Conservation (phyloP, 1,140 invertebrate species). For the Nixonia krombeini region DNA sequence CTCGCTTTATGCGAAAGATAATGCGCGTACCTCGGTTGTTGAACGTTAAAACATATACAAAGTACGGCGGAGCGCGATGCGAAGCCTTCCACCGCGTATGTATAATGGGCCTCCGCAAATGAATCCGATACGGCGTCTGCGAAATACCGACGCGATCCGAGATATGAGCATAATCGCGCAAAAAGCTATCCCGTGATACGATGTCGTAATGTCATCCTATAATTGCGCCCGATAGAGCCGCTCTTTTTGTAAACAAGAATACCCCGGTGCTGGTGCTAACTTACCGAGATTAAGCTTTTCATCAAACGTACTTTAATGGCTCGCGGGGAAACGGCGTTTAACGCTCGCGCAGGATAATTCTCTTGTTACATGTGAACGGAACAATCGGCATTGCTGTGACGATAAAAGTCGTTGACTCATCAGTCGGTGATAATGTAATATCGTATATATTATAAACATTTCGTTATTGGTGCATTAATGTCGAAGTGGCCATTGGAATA, state of each 20-base stretch:
- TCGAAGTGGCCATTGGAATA: no score
- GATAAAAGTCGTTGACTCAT: no score
- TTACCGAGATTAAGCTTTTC: not conserved
- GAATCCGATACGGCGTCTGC: conserved; percentile 36
- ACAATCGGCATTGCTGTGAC: no score
- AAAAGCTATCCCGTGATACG: conserved; percentile 39
- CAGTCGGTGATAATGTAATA: no score
- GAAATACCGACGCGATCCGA: conserved; percentile 35
- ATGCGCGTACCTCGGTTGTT: conserved; percentile 51
- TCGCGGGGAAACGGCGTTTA: no score
- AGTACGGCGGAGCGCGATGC: conserved; percentile 28
- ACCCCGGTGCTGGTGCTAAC: not conserved
- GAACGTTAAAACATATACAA: conserved; percentile 37
- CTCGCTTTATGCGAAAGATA: conserved; percentile 58
- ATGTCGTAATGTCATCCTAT: conserved; percentile 29
- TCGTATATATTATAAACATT: no score
- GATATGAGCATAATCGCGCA: conserved; percentile 35
- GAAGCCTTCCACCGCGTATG: conserved; percentile 22
- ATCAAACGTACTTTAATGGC: not conserved
- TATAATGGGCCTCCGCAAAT: conserved; percentile 40
- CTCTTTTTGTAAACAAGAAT: conserved; percentile 12
- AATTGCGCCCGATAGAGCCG: conserved; percentile 26
- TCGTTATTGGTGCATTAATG: no score
- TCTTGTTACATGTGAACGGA: no score
- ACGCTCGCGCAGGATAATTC: no score